Base-by-base conservation (phyloP, 2,797 vertebrate genomes). In the Pelochelys cantorii region DNA sequence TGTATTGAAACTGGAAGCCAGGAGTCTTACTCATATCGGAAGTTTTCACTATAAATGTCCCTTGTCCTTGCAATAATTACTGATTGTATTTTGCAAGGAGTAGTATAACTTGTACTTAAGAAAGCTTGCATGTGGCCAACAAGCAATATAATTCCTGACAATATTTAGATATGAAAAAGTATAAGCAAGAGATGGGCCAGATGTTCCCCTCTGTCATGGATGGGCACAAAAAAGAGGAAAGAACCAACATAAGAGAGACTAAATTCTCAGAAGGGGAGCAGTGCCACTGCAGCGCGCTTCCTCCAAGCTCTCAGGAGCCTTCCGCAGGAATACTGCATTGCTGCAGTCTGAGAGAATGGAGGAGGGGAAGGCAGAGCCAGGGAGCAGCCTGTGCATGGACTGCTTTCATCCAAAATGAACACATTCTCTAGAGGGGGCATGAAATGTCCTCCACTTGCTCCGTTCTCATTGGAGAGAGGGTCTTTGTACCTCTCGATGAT, bases 21-120 rank as follows among this genome's bases (percentile, higher is more conserved):
- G 87, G 79, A 95, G 90, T 95, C 89, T 95, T 89, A 94, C 86
- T 96, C 94, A 91, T 89, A 94, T 57, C 89, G 94, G 93, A 86
- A 91, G 80, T 82, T 15, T 54, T 54, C 12, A 54, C 3, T 54
- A 54, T 54, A 54, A 54, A 54, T 83, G 90, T 93, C 92, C 77
- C 79, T 0, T 86, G 85, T 94, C 23, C 83, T 84, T 0, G 53
- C 93, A 89, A 82, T 82, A 57, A 81, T 93, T 95, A 93, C 93
- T 93, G 93, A 96, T 92, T 87, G 53, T 54, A 54, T 54, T 54
- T 54, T 54, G 53, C 14, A 54, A 54, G 53, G 53, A 54, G 53
- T 54, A 54, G 53, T 54, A 54, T 15, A 54, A 54, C 53, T 54
- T 54, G 53, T 54, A 15, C 53, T 96, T 95, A 96, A 93, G 90